Base-by-base conservation (phyloP, 2,888 invertebrate genomes). In the Rotaria magnacalcarata region DNA sequence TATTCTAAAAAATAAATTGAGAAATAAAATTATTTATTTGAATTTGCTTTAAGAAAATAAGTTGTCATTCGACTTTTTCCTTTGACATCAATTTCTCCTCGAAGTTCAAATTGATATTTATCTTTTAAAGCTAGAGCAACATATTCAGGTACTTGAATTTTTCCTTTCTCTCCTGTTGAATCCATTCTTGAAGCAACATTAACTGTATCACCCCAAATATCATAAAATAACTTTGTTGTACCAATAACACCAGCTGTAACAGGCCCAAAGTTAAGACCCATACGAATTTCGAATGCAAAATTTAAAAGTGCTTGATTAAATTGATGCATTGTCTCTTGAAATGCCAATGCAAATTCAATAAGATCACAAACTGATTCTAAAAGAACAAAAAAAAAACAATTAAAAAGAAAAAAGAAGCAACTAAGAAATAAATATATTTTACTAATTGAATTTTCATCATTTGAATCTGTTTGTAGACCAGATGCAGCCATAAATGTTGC, bases 151-250 rank as follows among this genome's bases (percentile, higher is more conserved):
- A 92, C 92, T 89, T 92, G 92, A 43, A 87, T 86, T 0, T 34
- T 10, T 3, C 86, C 86, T 84, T 67, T 75, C 74, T 84, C 94
- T 0, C 97, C 97, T 0, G 97, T 97, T 0, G 96, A 95, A 91
- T 98, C 97, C 98, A 98, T 98, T 86, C 97, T 93, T 14, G 96
- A 96, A 0, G 97, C 96, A 87, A 97, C 96, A 91, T 98, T 98
- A 0, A 98, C 97, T 0, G 97, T 96, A 91, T 98, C 97, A 0
- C 97, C 97, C 97, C 97, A 98, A 89, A 97, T 97, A 91, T 97
- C 97, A 89, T 97, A 98, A 90, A 96, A 95, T 87, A 98, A 92
- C 90, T 97, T 98, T 2, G 95, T 95, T 14, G 96, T 96, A 0
- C 97, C 97, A 86, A 98, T 97, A 5, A 98, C 93, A 2, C 97